phyloP scores from a whole-genome alignment of 2,113 vertebrate species.

The Verasper variegatus region DNA sequence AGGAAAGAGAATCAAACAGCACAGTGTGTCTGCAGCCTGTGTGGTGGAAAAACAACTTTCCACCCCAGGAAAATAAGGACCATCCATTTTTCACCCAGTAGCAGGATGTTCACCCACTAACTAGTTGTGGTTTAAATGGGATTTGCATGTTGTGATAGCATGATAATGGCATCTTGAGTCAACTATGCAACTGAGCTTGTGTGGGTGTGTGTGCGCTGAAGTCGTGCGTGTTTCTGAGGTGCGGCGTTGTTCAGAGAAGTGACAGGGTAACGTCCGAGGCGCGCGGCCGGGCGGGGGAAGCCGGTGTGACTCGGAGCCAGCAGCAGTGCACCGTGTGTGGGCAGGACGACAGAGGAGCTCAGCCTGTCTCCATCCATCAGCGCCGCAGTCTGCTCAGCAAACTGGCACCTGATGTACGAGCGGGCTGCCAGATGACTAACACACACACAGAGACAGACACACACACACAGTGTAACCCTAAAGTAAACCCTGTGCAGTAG shows the following conservation, averaged over 20 bases:
- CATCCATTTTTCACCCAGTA: too few species aligned
- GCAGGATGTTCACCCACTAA: too few species aligned
- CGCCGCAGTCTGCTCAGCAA: constrained; percentile 45
- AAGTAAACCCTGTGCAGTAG: background rate
- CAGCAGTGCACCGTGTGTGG: constrained; percentile 58
- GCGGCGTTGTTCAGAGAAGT: constrained; percentile 1
- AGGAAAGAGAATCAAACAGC: too few species aligned
- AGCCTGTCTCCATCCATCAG: constrained; percentile 69
- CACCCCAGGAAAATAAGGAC: too few species aligned
- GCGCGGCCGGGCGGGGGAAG: background rate
- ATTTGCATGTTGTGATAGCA: too few species aligned
- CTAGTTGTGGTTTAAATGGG: too few species aligned
- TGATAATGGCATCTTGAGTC: background rate
- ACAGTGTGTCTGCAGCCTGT: too few species aligned
- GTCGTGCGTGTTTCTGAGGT: constrained; percentile 10
- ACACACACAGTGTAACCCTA: background rate
- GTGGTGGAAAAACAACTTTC: too few species aligned
- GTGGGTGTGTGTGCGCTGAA: background rate
- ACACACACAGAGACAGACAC: constrained; percentile 19
- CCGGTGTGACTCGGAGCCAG: constrained; percentile 10
- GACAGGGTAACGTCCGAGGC: constrained; percentile 14
- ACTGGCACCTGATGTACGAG: constrained; percentile 60
- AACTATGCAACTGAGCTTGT: background rate
- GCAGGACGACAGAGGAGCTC: constrained; percentile 46
- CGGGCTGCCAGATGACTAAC: constrained; percentile 61